These are phyloP conservation scores for Euura lappo DNA, from an alignment of 1,140 invertebrate species.

Conservation along the genomic window DNA sequence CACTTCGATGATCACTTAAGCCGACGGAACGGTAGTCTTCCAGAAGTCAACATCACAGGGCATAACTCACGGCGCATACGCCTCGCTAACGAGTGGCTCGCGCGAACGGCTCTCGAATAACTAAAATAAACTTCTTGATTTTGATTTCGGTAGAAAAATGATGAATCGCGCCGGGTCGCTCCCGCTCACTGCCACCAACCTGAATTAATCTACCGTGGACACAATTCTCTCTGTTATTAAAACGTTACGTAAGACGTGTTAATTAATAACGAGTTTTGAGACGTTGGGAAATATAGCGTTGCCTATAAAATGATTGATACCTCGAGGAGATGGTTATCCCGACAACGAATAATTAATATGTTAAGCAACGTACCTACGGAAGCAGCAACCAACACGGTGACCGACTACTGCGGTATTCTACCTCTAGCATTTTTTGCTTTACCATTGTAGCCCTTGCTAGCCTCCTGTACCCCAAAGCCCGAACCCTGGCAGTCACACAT, in stretches of 20 bases:
- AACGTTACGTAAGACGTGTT: neutral
- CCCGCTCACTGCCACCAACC: too few species aligned
- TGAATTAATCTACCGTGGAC: too few species aligned
- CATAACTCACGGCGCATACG: too few species aligned
- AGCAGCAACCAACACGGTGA: neutral
- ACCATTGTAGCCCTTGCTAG: too few species aligned
- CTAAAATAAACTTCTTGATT: too few species aligned
- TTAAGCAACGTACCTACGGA: neutral
- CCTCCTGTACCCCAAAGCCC: too few species aligned
- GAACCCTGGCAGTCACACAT: neutral
- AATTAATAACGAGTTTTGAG: neutral
- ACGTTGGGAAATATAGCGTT: neutral
- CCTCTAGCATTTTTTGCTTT: neutral
- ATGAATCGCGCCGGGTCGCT: too few species aligned
- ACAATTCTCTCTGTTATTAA: neutral
- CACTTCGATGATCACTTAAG: neutral
- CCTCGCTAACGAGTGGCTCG: too few species aligned
- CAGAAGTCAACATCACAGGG: too few species aligned
- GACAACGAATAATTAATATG: slow-evolving; percentile 1
- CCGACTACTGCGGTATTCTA: neutral
- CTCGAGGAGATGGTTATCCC: neutral
- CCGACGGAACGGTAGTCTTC: neutral
- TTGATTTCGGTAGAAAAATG: too few species aligned
- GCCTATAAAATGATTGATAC: slow-evolving; percentile 5
- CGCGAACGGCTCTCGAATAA: too few species aligned